These are phyloP conservation scores for Pediacus dermestoides DNA, from an alignment of 2,888 invertebrate species.

Conservation along the genomic window DNA sequence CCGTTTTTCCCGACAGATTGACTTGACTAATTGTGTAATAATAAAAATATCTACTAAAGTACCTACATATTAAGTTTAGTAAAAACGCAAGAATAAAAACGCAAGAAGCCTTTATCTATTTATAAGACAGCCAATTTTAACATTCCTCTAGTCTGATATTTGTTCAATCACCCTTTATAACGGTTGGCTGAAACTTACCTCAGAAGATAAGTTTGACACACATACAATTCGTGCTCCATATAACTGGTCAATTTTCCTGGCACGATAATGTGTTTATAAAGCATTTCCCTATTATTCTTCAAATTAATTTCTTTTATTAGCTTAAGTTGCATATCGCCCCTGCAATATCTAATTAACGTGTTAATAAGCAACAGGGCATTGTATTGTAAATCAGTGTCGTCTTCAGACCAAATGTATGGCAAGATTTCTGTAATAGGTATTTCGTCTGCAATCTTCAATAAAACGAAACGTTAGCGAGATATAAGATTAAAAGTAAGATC, in stretches of 20 bases:
- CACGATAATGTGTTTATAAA: conserved; percentile 32
- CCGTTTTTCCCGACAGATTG: no score
- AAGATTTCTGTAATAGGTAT: conserved; percentile 34
- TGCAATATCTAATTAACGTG: conserved; percentile 39
- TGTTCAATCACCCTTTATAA: no score
- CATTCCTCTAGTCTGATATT: no score
- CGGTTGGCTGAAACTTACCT: conserved; percentile 32
- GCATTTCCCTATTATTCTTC: conserved; percentile 30
- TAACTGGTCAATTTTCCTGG: conserved; percentile 28
- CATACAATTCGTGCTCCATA: conserved; percentile 43
- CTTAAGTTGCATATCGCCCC: conserved; percentile 34
- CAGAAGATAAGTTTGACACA: conserved; percentile 42
- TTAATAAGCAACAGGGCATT: conserved; percentile 42
- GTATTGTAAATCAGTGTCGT: conserved; percentile 36
- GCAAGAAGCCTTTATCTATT: no score
- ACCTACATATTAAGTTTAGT: no score
- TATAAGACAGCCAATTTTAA: no score
- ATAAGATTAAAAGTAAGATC: conserved; percentile 3
- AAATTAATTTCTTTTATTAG: conserved; percentile 41
- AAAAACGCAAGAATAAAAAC: no score
- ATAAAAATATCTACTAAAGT: no score
- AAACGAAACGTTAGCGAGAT: no score
- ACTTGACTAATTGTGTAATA: no score
- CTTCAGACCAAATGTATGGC: conserved; percentile 33
- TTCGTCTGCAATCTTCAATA: conserved; percentile 34